Conservation (phyloP, 2,113 vertebrate genomes). For the Paramisgurnus dabryanus region DNA sequence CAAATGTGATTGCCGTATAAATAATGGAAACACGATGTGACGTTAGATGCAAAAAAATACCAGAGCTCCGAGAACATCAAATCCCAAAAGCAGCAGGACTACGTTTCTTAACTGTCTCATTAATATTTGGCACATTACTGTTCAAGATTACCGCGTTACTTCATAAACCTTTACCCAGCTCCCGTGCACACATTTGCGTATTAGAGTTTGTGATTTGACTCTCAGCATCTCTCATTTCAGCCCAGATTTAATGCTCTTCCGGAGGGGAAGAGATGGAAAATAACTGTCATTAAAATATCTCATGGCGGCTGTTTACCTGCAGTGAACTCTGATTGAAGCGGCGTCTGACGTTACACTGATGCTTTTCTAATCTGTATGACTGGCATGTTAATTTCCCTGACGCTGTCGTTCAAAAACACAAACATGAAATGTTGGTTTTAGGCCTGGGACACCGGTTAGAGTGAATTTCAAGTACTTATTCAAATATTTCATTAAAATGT, state of each 20-base stretch:
- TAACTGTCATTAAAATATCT: slow-evolving; percentile 70
- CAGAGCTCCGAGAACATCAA: background rate
- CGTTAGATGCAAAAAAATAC: background rate
- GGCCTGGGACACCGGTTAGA: slow-evolving; percentile 76
- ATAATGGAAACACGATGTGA: slow-evolving; percentile 10
- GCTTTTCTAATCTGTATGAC: slow-evolving; percentile 78
- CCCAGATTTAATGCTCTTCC: slow-evolving; percentile 49
- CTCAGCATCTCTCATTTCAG: slow-evolving; percentile 42
- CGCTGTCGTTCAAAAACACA: slow-evolving; percentile 84
- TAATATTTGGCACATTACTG: slow-evolving; percentile 34
- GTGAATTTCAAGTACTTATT: slow-evolving; percentile 85
- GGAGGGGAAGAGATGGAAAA: slow-evolving; percentile 3
- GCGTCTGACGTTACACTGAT: slow-evolving; percentile 79
- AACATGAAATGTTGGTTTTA: slow-evolving; percentile 83
- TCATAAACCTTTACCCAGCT: background rate
- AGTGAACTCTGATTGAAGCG: slow-evolving; percentile 73
- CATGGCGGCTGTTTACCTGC: slow-evolving; percentile 77
- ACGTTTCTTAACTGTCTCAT: slow-evolving; percentile 25
- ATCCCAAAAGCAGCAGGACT: slow-evolving; percentile 18
- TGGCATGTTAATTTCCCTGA: slow-evolving; percentile 81
- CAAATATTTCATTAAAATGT: slow-evolving; percentile 89
- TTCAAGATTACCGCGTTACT: slow-evolving; percentile 33
- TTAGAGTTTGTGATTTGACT: slow-evolving; percentile 27
- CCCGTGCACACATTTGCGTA: slow-evolving; percentile 9
- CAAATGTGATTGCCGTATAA: background rate